Conservation (phyloP, 2,888 invertebrate species). For the Polyommatus icarus region DNA sequence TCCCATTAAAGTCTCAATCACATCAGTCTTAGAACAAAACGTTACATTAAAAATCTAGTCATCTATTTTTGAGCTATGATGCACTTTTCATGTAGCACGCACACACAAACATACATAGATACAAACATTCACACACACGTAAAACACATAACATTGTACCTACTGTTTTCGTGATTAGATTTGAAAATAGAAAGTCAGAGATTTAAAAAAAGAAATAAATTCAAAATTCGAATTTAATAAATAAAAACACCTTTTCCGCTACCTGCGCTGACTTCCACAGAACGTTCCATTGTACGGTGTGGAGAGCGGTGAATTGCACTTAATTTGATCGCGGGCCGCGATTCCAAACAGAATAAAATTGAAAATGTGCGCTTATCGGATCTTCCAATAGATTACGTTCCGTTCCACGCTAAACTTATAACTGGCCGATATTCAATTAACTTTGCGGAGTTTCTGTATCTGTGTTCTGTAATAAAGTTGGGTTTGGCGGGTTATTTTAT, state of each 20-base stretch:
- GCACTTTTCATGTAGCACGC: no score
- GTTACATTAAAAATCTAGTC: no score
- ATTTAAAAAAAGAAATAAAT: neutral
- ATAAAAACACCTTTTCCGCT: constrained; percentile 28
- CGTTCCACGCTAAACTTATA: constrained; percentile 22
- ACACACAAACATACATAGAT: no score
- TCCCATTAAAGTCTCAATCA: no score
- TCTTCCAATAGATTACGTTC: constrained; percentile 39
- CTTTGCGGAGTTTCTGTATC: constrained; percentile 4
- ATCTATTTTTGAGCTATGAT: no score
- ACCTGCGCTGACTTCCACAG: constrained; percentile 33
- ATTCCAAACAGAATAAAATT: constrained; percentile 46
- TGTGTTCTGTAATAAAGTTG: constrained; percentile 9
- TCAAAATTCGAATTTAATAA: neutral
- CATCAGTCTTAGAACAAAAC: no score
- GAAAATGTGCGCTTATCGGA: constrained; percentile 47
- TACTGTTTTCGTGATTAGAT: no score
- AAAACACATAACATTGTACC: no score
- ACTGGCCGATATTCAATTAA: constrained; percentile 19
- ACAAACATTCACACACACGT: no score
- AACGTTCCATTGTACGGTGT: constrained; percentile 45
- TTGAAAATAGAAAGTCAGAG: neutral
- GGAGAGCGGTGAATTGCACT: constrained; percentile 45
- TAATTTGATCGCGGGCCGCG: constrained; percentile 46
- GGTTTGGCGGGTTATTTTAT: neutral